These are phyloP conservation scores for Glyptemys insculpta DNA, from an alignment of 2,797 vertebrate species.

Conservation along the genomic window DNA sequence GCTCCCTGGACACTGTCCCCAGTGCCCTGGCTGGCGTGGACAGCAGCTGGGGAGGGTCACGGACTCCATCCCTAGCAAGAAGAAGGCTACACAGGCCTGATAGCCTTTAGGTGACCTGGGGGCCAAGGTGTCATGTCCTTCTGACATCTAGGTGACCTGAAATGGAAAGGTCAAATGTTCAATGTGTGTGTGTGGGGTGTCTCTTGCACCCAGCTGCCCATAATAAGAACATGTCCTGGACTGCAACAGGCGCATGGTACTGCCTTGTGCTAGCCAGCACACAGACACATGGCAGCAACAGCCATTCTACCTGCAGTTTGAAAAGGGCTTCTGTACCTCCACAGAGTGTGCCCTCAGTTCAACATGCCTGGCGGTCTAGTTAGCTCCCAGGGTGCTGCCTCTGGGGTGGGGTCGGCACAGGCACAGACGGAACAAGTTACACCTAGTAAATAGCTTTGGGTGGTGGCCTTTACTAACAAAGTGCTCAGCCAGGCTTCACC, in stretches of 20 bases:
- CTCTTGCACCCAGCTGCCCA: too few species aligned
- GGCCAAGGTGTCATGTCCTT: not conserved
- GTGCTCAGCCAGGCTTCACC: not conserved
- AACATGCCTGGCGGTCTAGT: accelerated
- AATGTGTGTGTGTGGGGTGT: too few species aligned
- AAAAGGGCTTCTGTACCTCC: not conserved
- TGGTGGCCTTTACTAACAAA: not conserved
- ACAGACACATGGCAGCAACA: not conserved
- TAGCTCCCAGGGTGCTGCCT: not conserved
- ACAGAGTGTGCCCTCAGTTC: accelerated
- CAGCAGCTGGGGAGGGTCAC: not conserved
- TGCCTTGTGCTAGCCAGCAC: not conserved
- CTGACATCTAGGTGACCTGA: not conserved
- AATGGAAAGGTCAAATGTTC: too few species aligned
- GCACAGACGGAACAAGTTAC: not conserved
- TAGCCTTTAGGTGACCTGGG: not conserved
- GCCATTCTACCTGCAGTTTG: not conserved
- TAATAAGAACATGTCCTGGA: too few species aligned
- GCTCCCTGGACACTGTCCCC: too few species aligned
- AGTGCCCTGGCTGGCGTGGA: not conserved
- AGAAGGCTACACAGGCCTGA: not conserved
- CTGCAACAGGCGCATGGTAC: not conserved
- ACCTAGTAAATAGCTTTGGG: not conserved
- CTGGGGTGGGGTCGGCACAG: accelerated
- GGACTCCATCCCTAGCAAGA: too few species aligned